Evolutionary conservation across 2,113 vertebrate species (phyloP).

Genomic region (Pontoporia blainvillei): DNA sequence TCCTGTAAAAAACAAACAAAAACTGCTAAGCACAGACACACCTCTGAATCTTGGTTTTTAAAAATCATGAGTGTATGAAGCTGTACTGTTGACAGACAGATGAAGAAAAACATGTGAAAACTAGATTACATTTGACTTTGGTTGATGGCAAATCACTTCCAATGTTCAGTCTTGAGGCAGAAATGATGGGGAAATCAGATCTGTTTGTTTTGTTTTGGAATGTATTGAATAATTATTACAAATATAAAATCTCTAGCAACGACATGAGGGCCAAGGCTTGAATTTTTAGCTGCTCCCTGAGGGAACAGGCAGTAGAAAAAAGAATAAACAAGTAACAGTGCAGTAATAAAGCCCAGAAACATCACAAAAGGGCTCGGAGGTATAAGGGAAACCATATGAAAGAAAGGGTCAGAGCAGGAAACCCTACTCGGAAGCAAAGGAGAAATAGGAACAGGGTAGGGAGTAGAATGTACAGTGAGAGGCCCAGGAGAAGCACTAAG

Average conservation of each 20-base stretch:
- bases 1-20: not conserved
- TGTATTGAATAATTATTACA: not conserved
- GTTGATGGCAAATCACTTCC: not conserved
- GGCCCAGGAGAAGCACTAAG: not conserved
- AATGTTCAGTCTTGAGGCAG: not conserved
- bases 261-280: not conserved
- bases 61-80: not conserved
- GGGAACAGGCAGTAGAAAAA: slow-evolving; percentile 25
- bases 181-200: not conserved
- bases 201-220: not conserved
- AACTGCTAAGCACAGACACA: not conserved
- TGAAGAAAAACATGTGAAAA: not conserved
- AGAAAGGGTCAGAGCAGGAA: slow-evolving; percentile 39
- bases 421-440: not conserved
- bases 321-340: slow-evolving; percentile 55
- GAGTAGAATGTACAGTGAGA: not conserved
- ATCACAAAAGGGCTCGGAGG: slow-evolving; percentile 1
- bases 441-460: not conserved
- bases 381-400: slow-evolving; percentile 10
- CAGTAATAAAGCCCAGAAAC: slow-evolving; percentile 33
- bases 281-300: not conserved
- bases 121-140: not conserved
- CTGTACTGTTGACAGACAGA: not conserved
- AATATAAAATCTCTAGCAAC: slow-evolving; percentile 30
- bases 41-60: not conserved